Conservation (phyloP, 2,888 invertebrate genomes). For the Hypercompe scribonia region DNA sequence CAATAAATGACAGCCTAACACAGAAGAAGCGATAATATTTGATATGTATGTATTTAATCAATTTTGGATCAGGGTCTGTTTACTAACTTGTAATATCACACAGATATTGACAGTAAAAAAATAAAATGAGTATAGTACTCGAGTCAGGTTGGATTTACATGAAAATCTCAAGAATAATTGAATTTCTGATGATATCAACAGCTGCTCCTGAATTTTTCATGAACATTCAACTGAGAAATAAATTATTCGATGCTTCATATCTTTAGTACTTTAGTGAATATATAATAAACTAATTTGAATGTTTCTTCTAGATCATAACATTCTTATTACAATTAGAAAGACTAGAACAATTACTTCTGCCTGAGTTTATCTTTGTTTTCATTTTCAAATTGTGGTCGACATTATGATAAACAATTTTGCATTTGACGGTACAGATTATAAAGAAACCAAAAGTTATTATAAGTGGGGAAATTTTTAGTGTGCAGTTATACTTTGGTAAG, state of each 20-base stretch:
- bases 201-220: slow-evolving; percentile 11
- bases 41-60: background rate
- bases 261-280: slow-evolving; percentile 3
- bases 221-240: slow-evolving; percentile 2
- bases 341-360: background rate
- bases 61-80: background rate
- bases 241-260: background rate
- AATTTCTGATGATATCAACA: slow-evolving; percentile 11
- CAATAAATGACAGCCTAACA: too few relatives aligned
- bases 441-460: too few relatives aligned
- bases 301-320: background rate
- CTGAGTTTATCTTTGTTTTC: background rate
- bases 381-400: too few relatives aligned
- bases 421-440: too few relatives aligned
- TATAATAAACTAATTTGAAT: background rate
- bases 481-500: too few relatives aligned
- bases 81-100: background rate
- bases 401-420: too few relatives aligned
- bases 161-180: slow-evolving; percentile 10
- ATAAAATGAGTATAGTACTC: background rate
- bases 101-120: slow-evolving; percentile 1
- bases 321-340: background rate
- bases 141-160: slow-evolving; percentile 7
- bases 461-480: too few relatives aligned
- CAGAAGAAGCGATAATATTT: too few relatives aligned